Evolutionary conservation across 2,797 vertebrate genomes (phyloP), one percentile per base, ranked within the genome.

Genomic region (Sebastes reedi): DNA sequence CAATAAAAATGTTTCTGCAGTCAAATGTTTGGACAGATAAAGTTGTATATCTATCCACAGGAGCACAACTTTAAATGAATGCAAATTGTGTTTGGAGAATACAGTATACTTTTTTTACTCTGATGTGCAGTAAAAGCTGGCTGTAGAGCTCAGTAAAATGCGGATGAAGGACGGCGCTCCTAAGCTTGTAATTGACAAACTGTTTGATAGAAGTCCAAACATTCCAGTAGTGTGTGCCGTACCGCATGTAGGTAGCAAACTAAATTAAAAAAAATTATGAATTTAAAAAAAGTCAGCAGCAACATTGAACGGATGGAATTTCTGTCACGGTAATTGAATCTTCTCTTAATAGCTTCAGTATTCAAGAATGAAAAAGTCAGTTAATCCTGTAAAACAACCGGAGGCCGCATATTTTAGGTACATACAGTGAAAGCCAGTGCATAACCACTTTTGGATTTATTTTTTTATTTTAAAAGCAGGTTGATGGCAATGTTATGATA

Each of bases 291-390:
- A 32, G 8, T n/a, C 6, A 3, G 25, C 25, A 55, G 39, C 36
- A 55, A 60, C 14, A 42, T 11, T n/a, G n/a, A 76, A 84, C 13
- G 32, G n/a, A 74, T 32, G n/a, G 24, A 64, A 78, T 72, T 69
- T 77, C 61, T 81, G 64, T 82, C 78, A 80, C 79, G 68, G 75
- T 69, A 70, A 82, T 62, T 77, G 16, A 56, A 29, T 72, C 25
- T 46, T 3, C 16, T 32, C 58, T 64, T 42, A 62, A 75, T 11
- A 66, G n/a, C 32, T 30, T 59, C 32, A 52, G 22, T 4, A 29
- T 69, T 61, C 46, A 55, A 25, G 50, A 70, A n/a, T 75, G 27
- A 67, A 25, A 50, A 70, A 46, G 16, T 70, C 7, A 30, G 27
- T 64, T 78, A 34, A 59, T 58, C 24, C 14, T 18, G 34, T 60